These are phyloP conservation scores for Eristalinus aeneus DNA, from an alignment of 2,888 invertebrate species.

Conservation along the genomic window DNA sequence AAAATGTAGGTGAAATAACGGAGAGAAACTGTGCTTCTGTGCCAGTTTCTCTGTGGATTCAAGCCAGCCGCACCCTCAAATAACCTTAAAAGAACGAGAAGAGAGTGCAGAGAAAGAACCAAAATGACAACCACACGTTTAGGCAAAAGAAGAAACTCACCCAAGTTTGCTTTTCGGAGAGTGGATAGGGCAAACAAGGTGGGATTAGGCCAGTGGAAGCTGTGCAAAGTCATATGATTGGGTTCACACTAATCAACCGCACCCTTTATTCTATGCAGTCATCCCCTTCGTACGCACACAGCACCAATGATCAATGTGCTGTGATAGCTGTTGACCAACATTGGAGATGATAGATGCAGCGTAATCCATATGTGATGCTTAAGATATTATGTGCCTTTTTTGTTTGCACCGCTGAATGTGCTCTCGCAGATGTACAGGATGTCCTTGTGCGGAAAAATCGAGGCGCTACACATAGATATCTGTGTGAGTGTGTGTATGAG, in stretches of 20 bases:
- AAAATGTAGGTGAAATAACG: constrained; percentile 68
- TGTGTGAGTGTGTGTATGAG: neutral
- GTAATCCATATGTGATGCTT: constrained; percentile 30
- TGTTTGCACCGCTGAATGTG: neutral
- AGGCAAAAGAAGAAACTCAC: constrained; percentile 57
- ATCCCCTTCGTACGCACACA: constrained; percentile 40
- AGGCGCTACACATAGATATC: neutral
- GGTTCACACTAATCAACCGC: constrained; percentile 67
- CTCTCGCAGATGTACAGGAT: constrained; percentile 33
- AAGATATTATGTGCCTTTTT: neutral
- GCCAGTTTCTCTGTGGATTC: constrained; percentile 69
- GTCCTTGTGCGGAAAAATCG: constrained; percentile 38
- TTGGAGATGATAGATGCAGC: constrained; percentile 24
- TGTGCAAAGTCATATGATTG: constrained; percentile 56
- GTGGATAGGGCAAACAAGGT: constrained; percentile 36
- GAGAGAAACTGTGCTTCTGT: constrained; percentile 68
- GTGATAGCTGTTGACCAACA: constrained; percentile 39
- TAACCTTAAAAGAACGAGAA: constrained; percentile 67
- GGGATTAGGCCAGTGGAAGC: constrained; percentile 57
- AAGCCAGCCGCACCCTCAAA: constrained; percentile 72
- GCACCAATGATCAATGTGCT: constrained; percentile 10
- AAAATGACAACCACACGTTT: constrained; percentile 17
- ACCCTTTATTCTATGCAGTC: constrained; percentile 50
- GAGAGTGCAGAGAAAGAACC: constrained; percentile 28
- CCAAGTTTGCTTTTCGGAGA: constrained; percentile 57